A percentile compares a stretch with the other conserved stretches of the same genome.
Evolutionary conservation across 2,113 vertebrate species (phyloP).

Genomic region (Laterallus jamaicensis): DNA sequence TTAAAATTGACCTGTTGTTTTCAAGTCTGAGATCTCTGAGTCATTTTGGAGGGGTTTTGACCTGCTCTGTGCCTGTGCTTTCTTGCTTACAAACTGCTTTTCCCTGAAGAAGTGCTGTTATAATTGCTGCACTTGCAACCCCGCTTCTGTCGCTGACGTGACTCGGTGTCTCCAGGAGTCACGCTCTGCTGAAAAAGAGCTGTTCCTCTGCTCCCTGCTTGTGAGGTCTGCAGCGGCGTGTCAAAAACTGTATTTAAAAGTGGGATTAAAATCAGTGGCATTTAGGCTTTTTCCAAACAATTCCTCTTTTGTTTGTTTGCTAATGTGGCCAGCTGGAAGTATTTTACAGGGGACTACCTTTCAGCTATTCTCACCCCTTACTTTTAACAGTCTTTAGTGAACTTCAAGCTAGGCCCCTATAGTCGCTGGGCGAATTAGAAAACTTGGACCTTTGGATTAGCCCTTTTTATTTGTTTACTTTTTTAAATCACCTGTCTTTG

Average conservation of each 20-base stretch:
- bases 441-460: not conserved
- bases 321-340: not conserved
- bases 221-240: not conserved
- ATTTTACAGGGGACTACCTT: not conserved
- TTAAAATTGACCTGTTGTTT: slow-evolving; percentile 7
- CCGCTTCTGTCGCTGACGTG: not conserved
- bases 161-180: not conserved
- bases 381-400: not conserved
- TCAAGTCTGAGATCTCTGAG: not conserved
- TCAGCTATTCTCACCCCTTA: not conserved
- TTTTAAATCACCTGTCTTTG: slow-evolving; percentile 27
- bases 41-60: not conserved
- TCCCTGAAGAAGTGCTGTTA: not conserved
- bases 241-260: not conserved
- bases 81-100: slow-evolving; percentile 26
- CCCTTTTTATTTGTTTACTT: slow-evolving; percentile 3
- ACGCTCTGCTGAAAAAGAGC: not conserved
- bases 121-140: not conserved
- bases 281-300: not conserved
- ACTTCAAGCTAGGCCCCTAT: not conserved
- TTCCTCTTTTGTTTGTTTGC: not conserved
- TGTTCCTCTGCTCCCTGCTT: not conserved
- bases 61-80: not conserved
- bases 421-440: not conserved
- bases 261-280: not conserved